Conservation (phyloP, 35 echinoderm and acorn worm genomes). For the Diadema setosum region DNA sequence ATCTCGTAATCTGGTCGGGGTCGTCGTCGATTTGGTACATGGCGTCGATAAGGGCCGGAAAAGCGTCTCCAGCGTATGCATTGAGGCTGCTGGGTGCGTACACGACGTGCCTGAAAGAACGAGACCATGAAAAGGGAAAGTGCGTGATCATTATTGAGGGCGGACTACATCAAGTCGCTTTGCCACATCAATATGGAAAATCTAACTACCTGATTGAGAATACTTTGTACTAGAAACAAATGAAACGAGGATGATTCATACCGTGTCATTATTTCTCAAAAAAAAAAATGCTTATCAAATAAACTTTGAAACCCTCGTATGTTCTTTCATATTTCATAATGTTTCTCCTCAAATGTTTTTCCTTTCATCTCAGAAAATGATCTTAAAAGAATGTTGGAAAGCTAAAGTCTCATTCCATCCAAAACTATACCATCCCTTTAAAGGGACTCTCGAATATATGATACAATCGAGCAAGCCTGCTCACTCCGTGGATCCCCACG, state of each 20-base stretch:
- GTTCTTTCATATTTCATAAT: too few species aligned
- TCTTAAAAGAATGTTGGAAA: too few species aligned
- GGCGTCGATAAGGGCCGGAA: conserved; percentile 80
- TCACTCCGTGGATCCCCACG: too few species aligned
- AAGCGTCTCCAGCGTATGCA: conserved; percentile 60
- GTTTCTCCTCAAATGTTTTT: too few species aligned
- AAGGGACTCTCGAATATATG: too few species aligned
- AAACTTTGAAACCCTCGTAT: neutral
- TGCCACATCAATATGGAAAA: too few species aligned
- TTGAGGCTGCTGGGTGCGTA: conserved; percentile 87
- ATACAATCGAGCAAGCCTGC: too few species aligned
- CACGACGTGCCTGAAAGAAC: conserved; percentile 60
- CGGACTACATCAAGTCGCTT: too few species aligned
- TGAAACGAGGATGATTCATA: neutral
- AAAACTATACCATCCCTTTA: too few species aligned
- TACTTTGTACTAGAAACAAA: neutral
- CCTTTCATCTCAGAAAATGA: too few species aligned
- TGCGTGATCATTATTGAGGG: too few species aligned
- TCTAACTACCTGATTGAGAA: neutral
- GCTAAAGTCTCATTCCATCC: too few species aligned
- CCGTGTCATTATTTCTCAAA: neutral
- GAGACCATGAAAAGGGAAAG: neutral
- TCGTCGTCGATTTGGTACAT: conserved; percentile 79
- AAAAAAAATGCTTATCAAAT: neutral
- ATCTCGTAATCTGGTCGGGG: neutral